Evolutionary conservation across 1,140 invertebrate genomes (phyloP), one percentile per base, ranked within the genome.

Genomic region (Telenomus remus): DNA sequence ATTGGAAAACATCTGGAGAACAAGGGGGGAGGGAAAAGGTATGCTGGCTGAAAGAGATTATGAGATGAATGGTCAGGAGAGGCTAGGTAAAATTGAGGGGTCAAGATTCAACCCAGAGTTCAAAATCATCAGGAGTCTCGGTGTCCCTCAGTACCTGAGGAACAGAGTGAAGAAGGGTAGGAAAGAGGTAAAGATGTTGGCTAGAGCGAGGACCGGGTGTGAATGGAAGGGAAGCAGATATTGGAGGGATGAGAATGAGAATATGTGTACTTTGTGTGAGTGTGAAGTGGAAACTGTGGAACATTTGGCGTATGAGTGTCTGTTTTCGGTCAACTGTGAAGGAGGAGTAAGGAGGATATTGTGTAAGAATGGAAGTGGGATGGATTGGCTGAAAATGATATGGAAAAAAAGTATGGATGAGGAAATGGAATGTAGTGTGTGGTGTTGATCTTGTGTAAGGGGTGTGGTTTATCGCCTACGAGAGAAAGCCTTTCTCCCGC

Each of bases 101-200:
- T 42, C 51, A 0, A 54, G 14, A n/a, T 54, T 16, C 15, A 42
- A 42, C 34, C 4, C 19, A 11, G 8, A 2, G 9, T 54, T n/a
- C 16, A 19, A 43, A 8, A 5, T 42, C 8, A 10, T 42, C 11
- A 43, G 51, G 14, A 43, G 9, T 6, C 10, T n/a, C 1, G 51
- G 16, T 10, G 11, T 54, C 1, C 51, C 51, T n/a, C 16, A 11
- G n/a, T 54, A 54, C 8, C 7, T 54, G 49, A 74, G 14, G 33
- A 14, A 37, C n/a, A 19, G 60, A 50, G 1, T 9, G 1, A 13
- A 56, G 19, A 13, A 48, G 8, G 19, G 46, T 8, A 46, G 34
- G 19, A 44, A 44, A 48, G 13, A n/a, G 13, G 39, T 63, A 4
- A 14, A 54, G 19, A 10, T 7, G 13, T 42, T 43, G 6, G 35